phyloP scores from a whole-genome alignment of 2,113 vertebrate species.

The Dicerorhinus sumatrensis region DNA sequence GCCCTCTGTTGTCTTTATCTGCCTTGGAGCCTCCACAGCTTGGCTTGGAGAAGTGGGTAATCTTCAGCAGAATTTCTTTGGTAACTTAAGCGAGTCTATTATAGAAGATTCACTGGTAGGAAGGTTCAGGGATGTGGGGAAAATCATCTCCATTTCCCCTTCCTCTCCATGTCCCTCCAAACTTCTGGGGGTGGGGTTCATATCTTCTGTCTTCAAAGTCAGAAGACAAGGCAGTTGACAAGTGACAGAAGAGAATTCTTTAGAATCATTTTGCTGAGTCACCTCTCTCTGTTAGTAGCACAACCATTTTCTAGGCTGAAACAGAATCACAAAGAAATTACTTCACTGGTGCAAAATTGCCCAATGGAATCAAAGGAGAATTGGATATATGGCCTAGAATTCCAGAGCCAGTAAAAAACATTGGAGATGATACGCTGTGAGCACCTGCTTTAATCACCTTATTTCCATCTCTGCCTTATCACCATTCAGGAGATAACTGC shows the following conservation, averaged over 20 bases:
- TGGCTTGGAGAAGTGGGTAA: background rate
- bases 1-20: background rate
- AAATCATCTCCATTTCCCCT: background rate
- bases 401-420: background rate
- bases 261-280: slow-evolving; percentile 23
- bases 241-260: background rate
- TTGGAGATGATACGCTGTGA: background rate
- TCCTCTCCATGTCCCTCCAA: background rate
- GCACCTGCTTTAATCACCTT: background rate
- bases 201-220: background rate
- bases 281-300: background rate
- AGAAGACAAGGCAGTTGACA: background rate
- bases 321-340: background rate
- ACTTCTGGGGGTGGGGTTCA: background rate
- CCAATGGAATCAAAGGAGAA: background rate
- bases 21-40: background rate
- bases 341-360: background rate
- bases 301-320: slow-evolving; percentile 10
- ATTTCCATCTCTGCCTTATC: background rate
- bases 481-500: background rate
- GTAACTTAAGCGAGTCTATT: background rate
- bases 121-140: background rate
- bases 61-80: background rate
- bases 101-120: background rate
- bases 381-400: background rate